Evolutionary conservation across 2,113 vertebrate genomes (phyloP).

Genomic region (Promerops cafer): DNA sequence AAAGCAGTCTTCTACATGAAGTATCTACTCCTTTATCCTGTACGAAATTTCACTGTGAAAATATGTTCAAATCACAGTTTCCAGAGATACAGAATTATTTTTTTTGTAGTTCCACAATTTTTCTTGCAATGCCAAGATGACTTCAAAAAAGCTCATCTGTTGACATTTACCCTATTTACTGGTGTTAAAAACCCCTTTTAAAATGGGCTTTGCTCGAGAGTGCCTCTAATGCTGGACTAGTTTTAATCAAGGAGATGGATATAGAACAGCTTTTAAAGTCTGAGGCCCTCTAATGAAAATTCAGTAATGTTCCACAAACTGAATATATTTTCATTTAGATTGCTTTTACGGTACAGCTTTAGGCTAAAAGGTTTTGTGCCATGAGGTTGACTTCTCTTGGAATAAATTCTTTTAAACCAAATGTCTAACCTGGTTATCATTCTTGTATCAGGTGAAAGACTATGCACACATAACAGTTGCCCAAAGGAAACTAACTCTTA

Average conservation of each 20-base stretch:
- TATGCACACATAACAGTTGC: background rate
- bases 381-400: background rate
- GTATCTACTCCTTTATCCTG: background rate
- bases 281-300: background rate
- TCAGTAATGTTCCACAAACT: background rate
- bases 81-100: background rate
- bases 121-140: background rate
- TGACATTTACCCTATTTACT: background rate
- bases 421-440: background rate
- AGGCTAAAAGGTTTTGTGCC: background rate
- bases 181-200: background rate
- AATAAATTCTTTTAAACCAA: slow-evolving; percentile 32
- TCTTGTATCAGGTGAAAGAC: background rate
- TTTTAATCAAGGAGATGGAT: background rate
- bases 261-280: background rate
- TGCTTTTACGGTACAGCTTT: background rate
- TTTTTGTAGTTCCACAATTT: background rate
- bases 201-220: background rate
- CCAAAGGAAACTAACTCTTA: background rate
- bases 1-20: background rate
- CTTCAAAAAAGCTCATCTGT: background rate
- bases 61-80: background rate
- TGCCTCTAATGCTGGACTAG: background rate
- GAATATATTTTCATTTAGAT: background rate
- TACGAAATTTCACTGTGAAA: background rate